These are phyloP conservation scores for Machimus atricapillus DNA, from an alignment of 2,888 invertebrate species.

Conservation along the genomic window DNA sequence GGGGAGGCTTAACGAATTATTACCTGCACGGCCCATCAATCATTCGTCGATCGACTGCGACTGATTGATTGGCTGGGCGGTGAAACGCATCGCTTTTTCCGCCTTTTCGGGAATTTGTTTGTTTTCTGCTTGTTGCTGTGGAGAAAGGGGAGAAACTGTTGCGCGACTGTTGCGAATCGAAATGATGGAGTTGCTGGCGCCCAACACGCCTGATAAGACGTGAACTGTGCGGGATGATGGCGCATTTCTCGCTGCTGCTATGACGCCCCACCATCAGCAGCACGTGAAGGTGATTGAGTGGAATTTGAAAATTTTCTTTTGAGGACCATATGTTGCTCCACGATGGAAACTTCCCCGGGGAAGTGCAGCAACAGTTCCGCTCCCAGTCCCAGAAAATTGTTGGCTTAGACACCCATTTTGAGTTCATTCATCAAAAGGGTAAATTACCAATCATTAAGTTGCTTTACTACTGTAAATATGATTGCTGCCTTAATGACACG, in stretches of 20 bases:
- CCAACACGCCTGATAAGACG: neutral
- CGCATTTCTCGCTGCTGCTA: neutral
- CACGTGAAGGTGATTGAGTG: neutral
- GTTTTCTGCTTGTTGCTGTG: neutral
- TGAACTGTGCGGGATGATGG: neutral
- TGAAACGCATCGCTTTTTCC: neutral
- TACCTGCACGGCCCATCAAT: slow-evolving; percentile 1
- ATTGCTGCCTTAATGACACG: neutral
- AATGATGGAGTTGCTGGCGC: neutral
- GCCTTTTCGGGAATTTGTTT: neutral
- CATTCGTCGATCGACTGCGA: neutral
- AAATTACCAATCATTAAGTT: neutral
- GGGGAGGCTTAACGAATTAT: neutral
- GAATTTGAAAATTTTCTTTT: neutral
- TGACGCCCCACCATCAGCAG: neutral
- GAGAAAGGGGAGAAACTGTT: neutral
- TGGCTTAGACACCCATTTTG: neutral
- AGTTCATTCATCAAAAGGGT: neutral
- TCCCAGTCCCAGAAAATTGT: neutral
- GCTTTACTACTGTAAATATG: neutral
- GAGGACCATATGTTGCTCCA: neutral
- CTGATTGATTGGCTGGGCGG: neutral
- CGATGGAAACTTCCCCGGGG: neutral
- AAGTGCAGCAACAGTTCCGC: neutral
- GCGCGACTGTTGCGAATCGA: neutral